A percentile compares a stretch with the other conserved stretches of the same genome.
Conservation (phyloP, 2,888 invertebrate species). For the Beris chalybata region DNA sequence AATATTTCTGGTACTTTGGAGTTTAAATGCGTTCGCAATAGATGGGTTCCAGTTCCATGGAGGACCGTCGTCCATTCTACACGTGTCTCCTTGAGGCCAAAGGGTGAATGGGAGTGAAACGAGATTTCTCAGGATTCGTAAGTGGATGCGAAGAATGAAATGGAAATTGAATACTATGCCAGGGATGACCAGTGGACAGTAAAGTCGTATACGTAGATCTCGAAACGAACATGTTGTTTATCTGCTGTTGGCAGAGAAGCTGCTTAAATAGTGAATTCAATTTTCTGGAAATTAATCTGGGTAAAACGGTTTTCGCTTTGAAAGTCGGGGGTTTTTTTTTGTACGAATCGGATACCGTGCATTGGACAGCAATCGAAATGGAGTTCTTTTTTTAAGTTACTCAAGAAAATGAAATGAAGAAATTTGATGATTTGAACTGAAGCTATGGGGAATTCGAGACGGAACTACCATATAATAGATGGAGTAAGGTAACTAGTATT, state of each 20-base stretch:
- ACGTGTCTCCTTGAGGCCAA: slow-evolving; percentile 28
- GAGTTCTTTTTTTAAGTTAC: too few species aligned
- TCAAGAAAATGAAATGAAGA: too few species aligned
- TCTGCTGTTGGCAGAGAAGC: slow-evolving; percentile 31
- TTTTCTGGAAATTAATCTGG: slow-evolving; percentile 32
- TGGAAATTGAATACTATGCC: slow-evolving; percentile 25
- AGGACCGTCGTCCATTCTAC: background rate
- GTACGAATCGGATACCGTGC: too few species aligned
- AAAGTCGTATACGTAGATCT: slow-evolving; percentile 1
- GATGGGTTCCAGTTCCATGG: slow-evolving; percentile 5
- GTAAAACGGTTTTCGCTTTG: slow-evolving; percentile 29
- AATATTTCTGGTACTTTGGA: background rate
- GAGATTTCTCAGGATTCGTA: slow-evolving; percentile 23
- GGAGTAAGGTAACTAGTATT: background rate
- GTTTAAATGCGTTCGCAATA: slow-evolving; percentile 24
- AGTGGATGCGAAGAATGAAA: slow-evolving; percentile 24
- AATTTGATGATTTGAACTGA: too few species aligned
- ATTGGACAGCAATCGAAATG: too few species aligned
- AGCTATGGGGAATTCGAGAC: too few species aligned
- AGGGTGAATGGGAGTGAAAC: slow-evolving; percentile 21
- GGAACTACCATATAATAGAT: too few species aligned
- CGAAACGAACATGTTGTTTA: slow-evolving; percentile 23
- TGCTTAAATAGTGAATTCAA: slow-evolving; percentile 32
- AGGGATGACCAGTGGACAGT: slow-evolving; percentile 8
- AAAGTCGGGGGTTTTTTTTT: background rate